Conservation (phyloP, 2,888 invertebrate genomes). For the Cephus sareptanus region DNA sequence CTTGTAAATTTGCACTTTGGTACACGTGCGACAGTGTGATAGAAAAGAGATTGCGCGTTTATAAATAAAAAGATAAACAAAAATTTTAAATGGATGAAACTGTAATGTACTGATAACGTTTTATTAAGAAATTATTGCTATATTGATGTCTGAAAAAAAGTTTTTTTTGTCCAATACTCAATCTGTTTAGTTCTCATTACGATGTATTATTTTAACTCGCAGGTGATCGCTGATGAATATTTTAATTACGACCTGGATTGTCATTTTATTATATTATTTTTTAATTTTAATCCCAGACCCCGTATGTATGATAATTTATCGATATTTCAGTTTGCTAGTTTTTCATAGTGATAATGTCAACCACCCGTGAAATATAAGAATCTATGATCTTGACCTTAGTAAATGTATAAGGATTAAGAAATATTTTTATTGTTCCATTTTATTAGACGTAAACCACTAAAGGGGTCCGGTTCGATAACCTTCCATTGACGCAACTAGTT, state of each 20-base stretch:
- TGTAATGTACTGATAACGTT: not conserved
- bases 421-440: not conserved
- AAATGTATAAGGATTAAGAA: not conserved
- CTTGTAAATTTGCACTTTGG: not conserved
- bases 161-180: not conserved
- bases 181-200: not conserved
- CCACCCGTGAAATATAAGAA: not conserved
- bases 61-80: not conserved
- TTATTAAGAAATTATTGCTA: not conserved
- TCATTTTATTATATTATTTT: not conserved
- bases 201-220: too few species aligned
- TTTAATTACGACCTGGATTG: not conserved
- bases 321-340: not conserved
- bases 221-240: not conserved
- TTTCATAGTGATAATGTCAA: not conserved
- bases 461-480: not conserved
- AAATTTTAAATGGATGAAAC: not conserved
- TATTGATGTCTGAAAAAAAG: not conserved
- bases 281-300: not conserved
- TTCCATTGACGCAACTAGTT: not conserved
- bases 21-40: not conserved
- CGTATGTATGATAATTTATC: not conserved
- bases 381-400: not conserved
- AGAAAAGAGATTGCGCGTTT: not conserved
- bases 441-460: not conserved